phyloP scores from a whole-genome alignment of 2,113 vertebrate species.

The Elanoides forficatus region DNA sequence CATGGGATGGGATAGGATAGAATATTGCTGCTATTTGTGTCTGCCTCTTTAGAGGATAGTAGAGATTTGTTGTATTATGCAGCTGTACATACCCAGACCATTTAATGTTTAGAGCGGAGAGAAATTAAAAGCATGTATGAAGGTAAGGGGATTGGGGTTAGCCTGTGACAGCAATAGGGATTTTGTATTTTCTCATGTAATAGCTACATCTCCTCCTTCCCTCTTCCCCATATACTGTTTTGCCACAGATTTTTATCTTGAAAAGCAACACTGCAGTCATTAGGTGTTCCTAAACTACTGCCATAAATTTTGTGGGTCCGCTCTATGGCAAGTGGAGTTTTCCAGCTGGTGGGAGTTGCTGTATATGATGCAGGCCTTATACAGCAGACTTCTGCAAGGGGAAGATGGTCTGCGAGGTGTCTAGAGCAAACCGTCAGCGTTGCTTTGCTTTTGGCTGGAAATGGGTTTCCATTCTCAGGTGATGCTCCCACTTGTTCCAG shows the following conservation, averaged over 20 bases:
- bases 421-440: neutral
- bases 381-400: neutral
- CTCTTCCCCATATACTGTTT: neutral
- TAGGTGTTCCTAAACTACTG: neutral
- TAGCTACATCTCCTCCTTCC: neutral
- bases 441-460: neutral
- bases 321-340: neutral
- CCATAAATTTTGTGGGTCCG: fast-evolving
- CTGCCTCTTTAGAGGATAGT: neutral
- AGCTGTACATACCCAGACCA: neutral
- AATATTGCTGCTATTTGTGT: neutral
- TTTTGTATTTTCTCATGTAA: neutral
- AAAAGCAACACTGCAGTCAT: neutral
- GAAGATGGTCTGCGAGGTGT: neutral
- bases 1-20: neutral
- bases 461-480: neutral
- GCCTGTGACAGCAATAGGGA: neutral
- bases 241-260: neutral
- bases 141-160: neutral
- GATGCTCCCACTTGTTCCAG: neutral
- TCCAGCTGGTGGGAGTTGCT: neutral
- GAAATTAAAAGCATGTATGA: neutral
- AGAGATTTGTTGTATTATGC: neutral
- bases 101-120: neutral
- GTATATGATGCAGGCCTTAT: neutral